phyloP scores from a whole-genome alignment of 2,113 vertebrate species.

The Myiopsitta monachus region DNA sequence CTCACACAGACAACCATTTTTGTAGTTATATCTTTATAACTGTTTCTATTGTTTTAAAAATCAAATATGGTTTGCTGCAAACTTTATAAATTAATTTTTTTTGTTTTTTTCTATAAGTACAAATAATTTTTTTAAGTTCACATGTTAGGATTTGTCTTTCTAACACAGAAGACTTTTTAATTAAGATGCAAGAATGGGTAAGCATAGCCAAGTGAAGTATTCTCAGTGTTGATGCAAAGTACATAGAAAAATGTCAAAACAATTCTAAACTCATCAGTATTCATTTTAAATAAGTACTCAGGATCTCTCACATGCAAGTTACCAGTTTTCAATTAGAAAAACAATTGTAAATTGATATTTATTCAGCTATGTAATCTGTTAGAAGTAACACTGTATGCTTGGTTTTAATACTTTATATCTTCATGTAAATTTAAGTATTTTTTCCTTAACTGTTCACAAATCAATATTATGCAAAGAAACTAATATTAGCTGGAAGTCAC shows the following conservation, averaged over 20 bases:
- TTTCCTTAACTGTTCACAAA: not conserved
- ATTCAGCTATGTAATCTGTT: not conserved
- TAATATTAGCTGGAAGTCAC: not conserved
- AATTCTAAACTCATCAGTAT: not conserved
- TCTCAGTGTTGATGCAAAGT: not conserved
- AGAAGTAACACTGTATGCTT: not conserved
- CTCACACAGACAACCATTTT: not conserved
- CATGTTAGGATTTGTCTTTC: not conserved
- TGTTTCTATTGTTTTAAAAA: not conserved
- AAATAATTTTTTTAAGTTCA: not conserved
- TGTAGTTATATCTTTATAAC: not conserved
- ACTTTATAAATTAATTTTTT: not conserved
- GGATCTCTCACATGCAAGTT: not conserved
- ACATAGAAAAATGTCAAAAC: not conserved
- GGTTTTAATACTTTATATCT: not conserved
- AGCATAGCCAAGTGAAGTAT: not conserved
- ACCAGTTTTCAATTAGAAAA: not conserved
- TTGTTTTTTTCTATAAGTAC: not conserved
- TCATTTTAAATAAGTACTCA: not conserved
- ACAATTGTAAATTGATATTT: not conserved
- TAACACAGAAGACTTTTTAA: not conserved
- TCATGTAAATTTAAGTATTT: not conserved
- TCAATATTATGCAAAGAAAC: not conserved
- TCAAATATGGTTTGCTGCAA: not conserved
- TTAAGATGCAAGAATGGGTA: not conserved